phyloP scores from a whole-genome alignment of 2,797 vertebrate genomes.

The Lepilemur ruficaudatus region DNA sequence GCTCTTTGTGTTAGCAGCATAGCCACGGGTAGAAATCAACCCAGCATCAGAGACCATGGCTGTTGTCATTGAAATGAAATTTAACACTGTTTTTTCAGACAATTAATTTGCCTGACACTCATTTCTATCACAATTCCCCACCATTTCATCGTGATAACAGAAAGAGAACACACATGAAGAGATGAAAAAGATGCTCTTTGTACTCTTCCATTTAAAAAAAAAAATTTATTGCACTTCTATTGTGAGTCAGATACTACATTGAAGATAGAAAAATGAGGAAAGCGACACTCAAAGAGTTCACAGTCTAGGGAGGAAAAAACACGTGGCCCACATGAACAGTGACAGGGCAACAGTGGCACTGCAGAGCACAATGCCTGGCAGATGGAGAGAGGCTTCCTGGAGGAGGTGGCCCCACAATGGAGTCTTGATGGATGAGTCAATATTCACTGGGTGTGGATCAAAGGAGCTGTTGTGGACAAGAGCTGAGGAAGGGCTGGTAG shows the following conservation, averaged over 20 bases:
- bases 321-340: fast-evolving
- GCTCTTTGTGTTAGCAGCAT: neutral
- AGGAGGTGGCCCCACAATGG: neutral
- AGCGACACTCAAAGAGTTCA: neutral
- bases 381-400: neutral
- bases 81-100: neutral
- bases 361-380: too few relatives aligned
- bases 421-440: neutral
- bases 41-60: neutral
- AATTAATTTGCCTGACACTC: neutral
- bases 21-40: neutral
- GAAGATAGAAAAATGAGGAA: neutral
- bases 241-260: neutral
- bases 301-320: neutral
- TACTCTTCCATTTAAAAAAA: neutral
- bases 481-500: neutral
- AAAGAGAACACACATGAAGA: neutral
- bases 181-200: neutral
- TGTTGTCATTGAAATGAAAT: neutral
- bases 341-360: neutral
- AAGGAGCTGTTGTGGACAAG: neutral
- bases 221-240: neutral
- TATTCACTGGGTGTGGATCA: neutral
- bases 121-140: neutral
- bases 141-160: neutral